phyloP scores from a whole-genome alignment of 2,113 vertebrate genomes.

The Pachycephala philippinensis region DNA sequence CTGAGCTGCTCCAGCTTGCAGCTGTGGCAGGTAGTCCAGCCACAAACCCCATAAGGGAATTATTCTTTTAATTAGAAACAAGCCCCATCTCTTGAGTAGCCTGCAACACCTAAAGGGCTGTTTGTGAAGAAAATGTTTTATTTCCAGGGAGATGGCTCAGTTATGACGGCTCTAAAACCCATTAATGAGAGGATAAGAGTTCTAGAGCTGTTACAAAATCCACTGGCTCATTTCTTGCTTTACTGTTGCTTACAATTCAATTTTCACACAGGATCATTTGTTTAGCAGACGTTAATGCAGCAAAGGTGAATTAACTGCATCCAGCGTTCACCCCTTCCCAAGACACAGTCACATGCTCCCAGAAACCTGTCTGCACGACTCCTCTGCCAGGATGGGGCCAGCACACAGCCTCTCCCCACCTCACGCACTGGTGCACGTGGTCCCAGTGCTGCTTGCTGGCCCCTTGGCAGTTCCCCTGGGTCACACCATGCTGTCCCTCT shows the following conservation, averaged over 20 bases:
- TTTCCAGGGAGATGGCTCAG: constrained; percentile 10
- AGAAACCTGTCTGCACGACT: not conserved
- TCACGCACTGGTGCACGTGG: not conserved
- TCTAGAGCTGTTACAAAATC: not conserved
- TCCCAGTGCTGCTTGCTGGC: not conserved
- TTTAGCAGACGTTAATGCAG: not conserved
- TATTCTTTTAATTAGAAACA: constrained; percentile 3
- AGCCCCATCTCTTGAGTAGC: not conserved
- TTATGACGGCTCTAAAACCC: not conserved
- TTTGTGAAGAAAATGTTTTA: not conserved
- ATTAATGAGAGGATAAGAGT: not conserved
- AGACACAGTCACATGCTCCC: not conserved
- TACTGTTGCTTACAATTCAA: not conserved
- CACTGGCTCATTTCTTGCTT: not conserved
- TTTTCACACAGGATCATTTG: not conserved
- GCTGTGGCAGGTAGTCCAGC: not conserved
- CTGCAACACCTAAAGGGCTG: not conserved
- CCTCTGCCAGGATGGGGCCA: not conserved
- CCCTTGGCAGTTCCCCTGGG: not conserved
- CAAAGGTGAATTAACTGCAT: not conserved
- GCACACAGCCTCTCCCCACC: not conserved
- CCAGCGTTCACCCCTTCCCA: not conserved
- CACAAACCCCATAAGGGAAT: not conserved
- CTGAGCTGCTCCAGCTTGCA: not conserved
- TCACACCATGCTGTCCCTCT: not conserved